Base-by-base conservation (phyloP, 2,797 vertebrate species). In the Orientallactaga sibirica region DNA sequence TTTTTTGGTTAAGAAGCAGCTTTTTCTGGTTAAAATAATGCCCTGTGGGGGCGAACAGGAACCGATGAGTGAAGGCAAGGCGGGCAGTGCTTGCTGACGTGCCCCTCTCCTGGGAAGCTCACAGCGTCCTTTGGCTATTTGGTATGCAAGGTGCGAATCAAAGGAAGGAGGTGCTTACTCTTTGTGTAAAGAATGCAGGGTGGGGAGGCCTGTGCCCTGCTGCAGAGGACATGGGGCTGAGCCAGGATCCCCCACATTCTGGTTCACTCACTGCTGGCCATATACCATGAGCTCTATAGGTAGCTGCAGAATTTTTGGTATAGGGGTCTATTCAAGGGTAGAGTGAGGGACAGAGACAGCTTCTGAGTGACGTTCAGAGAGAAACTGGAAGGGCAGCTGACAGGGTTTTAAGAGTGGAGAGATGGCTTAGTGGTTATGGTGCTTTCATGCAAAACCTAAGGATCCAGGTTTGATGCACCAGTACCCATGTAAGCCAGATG, bases 171-270 rank as follows among this genome's bases (percentile, higher is more conserved):
- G 33, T 0, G 14, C 1, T 14, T 27, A 18, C 1, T 20, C 20
- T 80, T n/a, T n/a, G 73, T 24, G 2, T 52, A 64, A 76, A 29
- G 1, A 75, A 37, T 29, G 1, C 70, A 37, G 33, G 2, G 19
- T 9, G 20, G 5, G 19, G 37, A 41, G n/a, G 3, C 1, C 22
- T 2, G 0, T 18, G 20, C 22, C 3, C 3, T 61, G 55, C 22
- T 86, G 33, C 9, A 1, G 76, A 5, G 29, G 29, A 27, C 0
- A 68, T 61, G 79, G 33, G 2, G 7, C 75, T 2, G 15, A 41
- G n/a, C 74, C 37, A 0, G 6, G 20, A 18, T 68, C 18, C 11
- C 24, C 10, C 33, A 5, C n/a, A 43, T 12, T 80, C 78, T 66
- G 74, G 19, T 27, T 79, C 70, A 68, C 20, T 64, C 64, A 77